Base-by-base conservation (phyloP, 2,797 vertebrate genomes). In the Catostomus latipinnis region DNA sequence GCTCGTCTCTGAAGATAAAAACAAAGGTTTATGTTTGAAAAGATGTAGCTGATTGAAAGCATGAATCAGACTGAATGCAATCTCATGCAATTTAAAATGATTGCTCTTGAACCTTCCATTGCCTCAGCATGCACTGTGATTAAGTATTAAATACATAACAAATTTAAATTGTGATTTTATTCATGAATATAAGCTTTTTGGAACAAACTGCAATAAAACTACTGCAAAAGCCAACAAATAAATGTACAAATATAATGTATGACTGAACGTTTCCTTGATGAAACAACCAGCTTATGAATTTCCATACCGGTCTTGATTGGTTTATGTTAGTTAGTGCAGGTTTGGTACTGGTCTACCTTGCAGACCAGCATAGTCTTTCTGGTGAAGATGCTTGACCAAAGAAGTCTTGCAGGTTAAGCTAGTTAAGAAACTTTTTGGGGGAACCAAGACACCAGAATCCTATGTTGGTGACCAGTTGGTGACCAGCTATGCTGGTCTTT, bases 31-130 rank as follows among this genome's bases (percentile, higher is more conserved):
- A 13, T n/a, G 45, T 48, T 72, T 6, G 70, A 58, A 65, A 72
- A 53, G 61, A 54, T 80, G 45, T 14, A n/a, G 60, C 12, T 63
- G 52, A 71, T 71, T 62, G 8, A 79, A 72, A 57, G 46, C 43
- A 79, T 71, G 16, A 79, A 63, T 56, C 69, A 72, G 77, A 73
- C 53, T 78, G 63, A 34, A 54, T 78, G 68, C 48, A 43, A 43
- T 65, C 76, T 78, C 70, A 52, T 58, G 61, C 76, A 57, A 71
- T 78, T 63, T 70, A 18, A 78, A 71, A 71, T 67, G 72, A 65
- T 71, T 76, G 53, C 6, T 1, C 57, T 71, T 50, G 43, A 69
- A 78, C 78, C 65, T 53, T 71, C 34, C 71, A 34, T 16, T n/a
- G 7, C 74, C 57, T 69, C 69, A 61, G 65, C 8, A 46, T 13